Base-by-base conservation (phyloP, 2,797 vertebrate species). In the Coracias cyanogaster region DNA sequence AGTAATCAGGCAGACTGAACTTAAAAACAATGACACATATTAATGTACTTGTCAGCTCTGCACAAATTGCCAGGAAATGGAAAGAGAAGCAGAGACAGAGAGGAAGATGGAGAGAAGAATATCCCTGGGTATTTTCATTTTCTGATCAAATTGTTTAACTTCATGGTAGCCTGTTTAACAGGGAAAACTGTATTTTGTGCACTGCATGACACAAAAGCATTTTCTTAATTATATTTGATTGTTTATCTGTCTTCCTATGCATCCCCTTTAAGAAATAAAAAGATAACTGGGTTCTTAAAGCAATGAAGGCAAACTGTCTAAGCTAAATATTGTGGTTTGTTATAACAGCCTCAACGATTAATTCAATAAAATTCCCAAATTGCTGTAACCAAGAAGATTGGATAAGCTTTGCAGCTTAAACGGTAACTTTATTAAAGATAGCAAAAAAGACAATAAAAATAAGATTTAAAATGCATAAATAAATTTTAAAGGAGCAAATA, bases 301-400 rank as follows among this genome's bases (percentile, higher is more conserved):
- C 21, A 93, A 78, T 88, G 83, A 96, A 86, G 33, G 46, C 39
- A 61, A 88, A 62, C 41, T 77, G 69, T 87, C 51, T 93, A 76
- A n/a, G 61, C 12, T 29, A 61, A 73, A 71, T 88, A 87, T 46
- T 95, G 51, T 39, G 29, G 61, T 88, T n/a, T 77, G 43, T 76
- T 94, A 33, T 66, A 94, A 84, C 55, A 82, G 49, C 18, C 82
- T 77, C 31, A 87, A 46, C 31, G 17, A 33, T 79, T 76, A 19
- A 33, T 79, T 76, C 57, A 89, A 61, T 95, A 92, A 96, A 95
- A 93, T 82, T 72, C n/a, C 28, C n/a, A 89, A 86, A 94, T 54
- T 82, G 58, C 35, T 71, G 35, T 66, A 96, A 79, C 94, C 26
- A 61, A 8, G 7, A 93, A 90, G 21, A 88, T 54, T 55, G n/a